Base-by-base conservation (phyloP, 2,797 vertebrate species). In the Cichlasoma orientale region DNA sequence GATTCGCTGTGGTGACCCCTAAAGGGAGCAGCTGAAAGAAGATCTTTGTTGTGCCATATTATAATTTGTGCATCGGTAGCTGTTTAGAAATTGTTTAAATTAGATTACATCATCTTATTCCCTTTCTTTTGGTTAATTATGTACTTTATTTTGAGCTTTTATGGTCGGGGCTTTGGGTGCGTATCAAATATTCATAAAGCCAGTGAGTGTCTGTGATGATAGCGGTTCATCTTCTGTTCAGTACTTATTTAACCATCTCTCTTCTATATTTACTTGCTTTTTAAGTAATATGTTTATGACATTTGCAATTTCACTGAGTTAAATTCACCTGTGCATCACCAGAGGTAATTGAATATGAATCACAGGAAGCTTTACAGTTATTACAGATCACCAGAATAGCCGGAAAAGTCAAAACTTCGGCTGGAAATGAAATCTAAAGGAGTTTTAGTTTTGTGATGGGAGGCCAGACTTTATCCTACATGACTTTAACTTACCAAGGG, bases 401-500 rank as follows among this genome's bases (percentile, higher is more conserved):
- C 2, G 5, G 10, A 77, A 74, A 36, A 23, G 57, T 63, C 29
- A 18, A 52, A 82, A 77, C 50, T 71, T 56, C 68, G 5, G 9
- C 58, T 78, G 19, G 19, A 71, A 58, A 79, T 77, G 9, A 78
- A 82, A 72, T 73, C 78, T 41, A 44, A 69, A 86, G 58, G 50
- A 33, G 47, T 21, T 86, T 87, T 55, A 58, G 69, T 76, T 84
- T 73, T 80, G 68, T 74, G 56, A 74, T 83, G 59, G 58, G 70
- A 88, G 80, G 77, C 52, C 77, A 85, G 84, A 85, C 86, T 87
- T 84, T 56, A 83, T 84, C 77, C 74, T 68, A 53, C 72, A 69
- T 78, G 77, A 79, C 71, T 83, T 82, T 88, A 84, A 83, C 80
- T 82, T 77, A 85, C 72, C 82, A 85, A 85, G 90, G 87, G 74